Conservation (phyloP, 2,888 invertebrate genomes). For the Epinotia bilunana region DNA sequence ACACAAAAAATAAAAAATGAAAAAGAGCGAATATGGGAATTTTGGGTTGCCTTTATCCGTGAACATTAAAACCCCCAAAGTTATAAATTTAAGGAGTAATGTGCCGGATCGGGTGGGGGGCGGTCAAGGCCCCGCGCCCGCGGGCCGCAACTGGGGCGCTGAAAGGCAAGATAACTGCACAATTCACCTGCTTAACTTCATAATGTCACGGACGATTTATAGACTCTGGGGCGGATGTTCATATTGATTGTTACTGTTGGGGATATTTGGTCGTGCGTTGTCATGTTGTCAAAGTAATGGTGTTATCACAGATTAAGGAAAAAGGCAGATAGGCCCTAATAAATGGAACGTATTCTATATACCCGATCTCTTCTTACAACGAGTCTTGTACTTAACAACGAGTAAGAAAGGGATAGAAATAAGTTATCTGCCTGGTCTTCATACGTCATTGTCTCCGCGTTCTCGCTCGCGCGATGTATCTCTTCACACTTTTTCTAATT, state of each 20-base stretch:
- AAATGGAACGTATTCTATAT: too few relatives aligned
- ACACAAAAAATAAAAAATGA: neutral
- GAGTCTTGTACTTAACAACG: too few relatives aligned
- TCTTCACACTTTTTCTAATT: too few relatives aligned
- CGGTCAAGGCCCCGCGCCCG: slow-evolving; percentile 34
- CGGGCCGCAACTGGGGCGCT: slow-evolving; percentile 24
- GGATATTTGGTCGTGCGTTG: neutral
- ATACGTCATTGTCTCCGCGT: too few relatives aligned
- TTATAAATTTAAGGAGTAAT: slow-evolving; percentile 27
- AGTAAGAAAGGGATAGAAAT: too few relatives aligned
- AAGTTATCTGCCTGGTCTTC: too few relatives aligned
- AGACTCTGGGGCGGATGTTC: neutral
- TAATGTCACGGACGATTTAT: slow-evolving; percentile 17
- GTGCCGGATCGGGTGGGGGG: slow-evolving; percentile 26
- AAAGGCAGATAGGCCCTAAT: too few relatives aligned
- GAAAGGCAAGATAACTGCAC: slow-evolving; percentile 37
- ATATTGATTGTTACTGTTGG: slow-evolving; percentile 8
- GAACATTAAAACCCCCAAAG: slow-evolving; percentile 23
- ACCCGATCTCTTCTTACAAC: too few relatives aligned
- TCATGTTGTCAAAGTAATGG: neutral
- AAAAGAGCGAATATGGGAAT: neutral
- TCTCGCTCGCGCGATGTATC: too few relatives aligned
- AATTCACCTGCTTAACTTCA: slow-evolving; percentile 29
- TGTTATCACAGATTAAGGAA: too few relatives aligned
- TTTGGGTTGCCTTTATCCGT: neutral